Evolutionary conservation across 1,140 invertebrate species (phyloP), one percentile per base, ranked within the genome.

Genomic region (Leucophenga varia): DNA sequence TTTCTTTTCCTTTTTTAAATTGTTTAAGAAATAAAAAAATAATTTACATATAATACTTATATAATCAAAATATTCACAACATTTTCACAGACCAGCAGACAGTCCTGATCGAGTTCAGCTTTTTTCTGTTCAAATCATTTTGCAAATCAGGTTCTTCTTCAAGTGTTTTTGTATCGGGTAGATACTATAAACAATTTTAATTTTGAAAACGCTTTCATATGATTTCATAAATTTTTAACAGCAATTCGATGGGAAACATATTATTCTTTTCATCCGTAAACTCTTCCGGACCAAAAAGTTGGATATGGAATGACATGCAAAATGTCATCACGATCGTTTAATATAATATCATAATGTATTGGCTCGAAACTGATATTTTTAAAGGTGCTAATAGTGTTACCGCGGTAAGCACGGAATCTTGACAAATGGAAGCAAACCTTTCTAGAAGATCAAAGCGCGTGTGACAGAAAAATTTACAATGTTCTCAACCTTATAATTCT

Each of bases 231-330:
- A n/a, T 10, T 20, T 45, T 49, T 19, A 71, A 72, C 47, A 74
- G 73, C n/a, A 96, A 78, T 36, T 90, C 86, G 34, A 87, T 79
- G 1, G 93, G 93, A 38, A 97, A 77, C 59, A 84, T 84, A 14
- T 94, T 89, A 77, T 87, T 94, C 64, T 95, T 92, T 41, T 95
- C 90, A 14, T 93, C 90, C 43, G 84, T 81, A 67, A 93, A 93
- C 57, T 93, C 88, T 71, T 94, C 91, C n/a, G 86, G 85, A 0
- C 93, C 93, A 72, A 91, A 90, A 30, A 97, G 74, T 1, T n/a
- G 93, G 93, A 32, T 90, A 77, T 32, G 96, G 73, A 18, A 97
- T 74, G 52, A 84, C 80, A 3, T 90, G 82, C 40, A 96, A 75
- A 47, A 96, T 78, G 68, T 94, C 89, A 21, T 91, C 81, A 45